These are phyloP conservation scores for Lithophane ornitopus DNA, from an alignment of 2,888 invertebrate genomes.

Conservation along the genomic window DNA sequence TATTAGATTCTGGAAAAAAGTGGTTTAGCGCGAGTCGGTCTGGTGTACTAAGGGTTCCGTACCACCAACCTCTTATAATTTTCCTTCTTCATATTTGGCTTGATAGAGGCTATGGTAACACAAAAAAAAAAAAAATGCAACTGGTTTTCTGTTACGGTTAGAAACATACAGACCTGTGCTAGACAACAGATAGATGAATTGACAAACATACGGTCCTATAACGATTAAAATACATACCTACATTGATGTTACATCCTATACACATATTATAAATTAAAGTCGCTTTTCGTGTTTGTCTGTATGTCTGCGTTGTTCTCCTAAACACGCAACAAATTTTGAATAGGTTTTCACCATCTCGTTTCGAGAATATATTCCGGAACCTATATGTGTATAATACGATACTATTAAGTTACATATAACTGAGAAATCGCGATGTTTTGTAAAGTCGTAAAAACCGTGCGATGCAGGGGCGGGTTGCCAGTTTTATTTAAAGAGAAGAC, in stretches of 20 bases:
- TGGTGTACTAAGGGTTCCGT: not conserved
- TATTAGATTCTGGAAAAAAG: not conserved
- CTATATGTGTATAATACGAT: too few species aligned
- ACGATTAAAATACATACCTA: not conserved
- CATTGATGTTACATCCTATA: not conserved
- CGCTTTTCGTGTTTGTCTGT: too few species aligned
- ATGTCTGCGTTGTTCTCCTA: too few species aligned
- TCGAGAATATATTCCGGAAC: too few species aligned
- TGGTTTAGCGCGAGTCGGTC: not conserved
- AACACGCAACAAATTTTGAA: too few species aligned
- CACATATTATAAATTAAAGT: too few species aligned
- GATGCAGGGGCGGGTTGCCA: too few species aligned
- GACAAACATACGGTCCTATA: not conserved
- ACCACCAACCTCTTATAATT: not conserved
- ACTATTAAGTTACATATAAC: too few species aligned
- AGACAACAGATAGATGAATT: not conserved
- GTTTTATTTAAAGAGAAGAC: not conserved
- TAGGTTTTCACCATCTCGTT: too few species aligned
- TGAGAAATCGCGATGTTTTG: too few species aligned
- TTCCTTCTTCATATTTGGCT: not conserved
- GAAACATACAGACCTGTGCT: not conserved
- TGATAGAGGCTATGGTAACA: not conserved
- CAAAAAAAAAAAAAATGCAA: too few species aligned
- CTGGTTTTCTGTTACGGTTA: not conserved
- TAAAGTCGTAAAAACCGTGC: too few species aligned